Evolutionary conservation across 2,113 vertebrate genomes (phyloP).

Genomic region (Mus musculus): DNA sequence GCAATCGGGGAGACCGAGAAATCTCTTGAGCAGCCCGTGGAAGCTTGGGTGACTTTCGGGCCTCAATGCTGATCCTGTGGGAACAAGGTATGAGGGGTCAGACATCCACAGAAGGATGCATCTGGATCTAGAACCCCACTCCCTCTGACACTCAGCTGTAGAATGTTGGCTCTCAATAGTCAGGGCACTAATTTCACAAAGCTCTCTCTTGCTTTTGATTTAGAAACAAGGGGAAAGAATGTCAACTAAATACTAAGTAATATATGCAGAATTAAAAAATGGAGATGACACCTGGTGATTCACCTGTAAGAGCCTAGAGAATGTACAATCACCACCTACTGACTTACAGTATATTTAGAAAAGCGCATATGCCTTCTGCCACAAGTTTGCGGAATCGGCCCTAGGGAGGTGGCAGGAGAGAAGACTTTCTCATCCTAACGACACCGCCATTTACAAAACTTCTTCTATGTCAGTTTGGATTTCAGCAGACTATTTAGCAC

Average conservation of each 20-base stretch:
- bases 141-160: fast-evolving
- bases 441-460: neutral
- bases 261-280: neutral
- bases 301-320: neutral
- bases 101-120: neutral
- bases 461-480: neutral
- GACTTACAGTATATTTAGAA: neutral
- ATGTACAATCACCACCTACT: neutral
- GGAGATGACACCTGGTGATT: neutral
- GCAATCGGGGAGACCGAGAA: constrained; percentile 95
- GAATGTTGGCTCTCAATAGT: neutral
- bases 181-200: neutral
- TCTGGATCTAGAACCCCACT: neutral
- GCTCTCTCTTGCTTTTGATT: neutral
- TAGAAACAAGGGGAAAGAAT: neutral
- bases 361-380: neutral
- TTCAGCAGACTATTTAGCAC: constrained; percentile 19
- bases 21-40: constrained; percentile 95
- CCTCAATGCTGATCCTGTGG: constrained; percentile 98
- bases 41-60: constrained; percentile 97
- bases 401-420: neutral
- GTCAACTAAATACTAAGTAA: neutral
- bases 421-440: neutral
- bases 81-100: constrained; percentile 78
- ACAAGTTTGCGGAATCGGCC: neutral